Evolutionary conservation across 2,888 invertebrate genomes (phyloP).

Genomic region (Caenorhabditis auriculariae): DNA sequence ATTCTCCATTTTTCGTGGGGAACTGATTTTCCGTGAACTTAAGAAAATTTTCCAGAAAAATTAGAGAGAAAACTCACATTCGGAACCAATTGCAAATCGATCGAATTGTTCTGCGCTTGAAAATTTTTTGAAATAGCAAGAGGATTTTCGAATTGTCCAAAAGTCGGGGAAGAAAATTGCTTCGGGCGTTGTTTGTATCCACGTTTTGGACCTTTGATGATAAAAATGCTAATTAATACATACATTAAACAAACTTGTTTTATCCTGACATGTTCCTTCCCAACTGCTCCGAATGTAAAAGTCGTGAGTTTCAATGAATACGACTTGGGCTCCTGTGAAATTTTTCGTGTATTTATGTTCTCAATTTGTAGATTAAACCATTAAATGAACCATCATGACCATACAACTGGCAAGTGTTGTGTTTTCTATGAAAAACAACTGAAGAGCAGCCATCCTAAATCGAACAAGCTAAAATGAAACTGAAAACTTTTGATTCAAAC

Average conservation of each 20-base stretch:
- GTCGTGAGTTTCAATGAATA: slow-evolving; percentile 36
- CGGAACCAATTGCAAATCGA: slow-evolving; percentile 10
- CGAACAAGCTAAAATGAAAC: neutral
- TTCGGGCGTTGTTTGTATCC: slow-evolving; percentile 28
- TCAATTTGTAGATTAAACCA: too few species aligned
- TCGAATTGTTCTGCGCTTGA: neutral
- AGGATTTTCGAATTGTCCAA: too few species aligned
- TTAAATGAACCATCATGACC: slow-evolving; percentile 33
- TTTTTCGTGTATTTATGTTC: neutral
- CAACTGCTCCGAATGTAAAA: slow-evolving; percentile 36
- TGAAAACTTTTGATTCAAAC: slow-evolving; percentile 16
- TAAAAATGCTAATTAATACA: neutral
- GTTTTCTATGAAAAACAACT: slow-evolving; percentile 54
- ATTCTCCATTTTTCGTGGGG: neutral
- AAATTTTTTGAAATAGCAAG: too few species aligned
- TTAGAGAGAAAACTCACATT: slow-evolving; percentile 5
- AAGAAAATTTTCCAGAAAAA: neutral
- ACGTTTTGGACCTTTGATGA: slow-evolving; percentile 9
- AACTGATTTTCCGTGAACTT: neutral
- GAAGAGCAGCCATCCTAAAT: slow-evolving; percentile 49
- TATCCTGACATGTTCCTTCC: slow-evolving; percentile 32
- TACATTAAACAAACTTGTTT: neutral
- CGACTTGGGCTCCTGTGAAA: slow-evolving; percentile 26
- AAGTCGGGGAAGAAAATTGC: slow-evolving; percentile 1
- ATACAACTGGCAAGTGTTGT: slow-evolving; percentile 52